These are phyloP conservation scores for Meganola albula DNA, from an alignment of 2,888 invertebrate genomes.

Conservation along the genomic window DNA sequence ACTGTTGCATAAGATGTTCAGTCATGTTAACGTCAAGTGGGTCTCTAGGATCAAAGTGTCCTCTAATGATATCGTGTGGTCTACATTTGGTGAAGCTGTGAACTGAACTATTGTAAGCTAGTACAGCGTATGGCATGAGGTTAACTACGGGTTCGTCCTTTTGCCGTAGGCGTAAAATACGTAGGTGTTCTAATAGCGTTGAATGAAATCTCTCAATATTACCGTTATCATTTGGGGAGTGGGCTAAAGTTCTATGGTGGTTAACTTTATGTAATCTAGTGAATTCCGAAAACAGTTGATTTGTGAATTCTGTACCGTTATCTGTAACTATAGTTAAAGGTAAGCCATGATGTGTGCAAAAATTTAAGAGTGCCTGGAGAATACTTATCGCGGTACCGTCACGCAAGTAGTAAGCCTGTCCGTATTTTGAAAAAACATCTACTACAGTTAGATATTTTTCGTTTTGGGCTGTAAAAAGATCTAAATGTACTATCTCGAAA, in stretches of 20 bases:
- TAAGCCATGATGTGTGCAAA: no score
- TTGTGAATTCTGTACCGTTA: background rate
- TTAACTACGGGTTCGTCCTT: constrained; percentile 7
- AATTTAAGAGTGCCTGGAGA: background rate
- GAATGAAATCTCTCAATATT: constrained; percentile 14
- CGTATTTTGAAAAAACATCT: no score
- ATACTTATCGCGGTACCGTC: constrained; percentile 3
- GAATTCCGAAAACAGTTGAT: constrained; percentile 16
- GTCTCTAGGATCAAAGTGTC: constrained; percentile 23
- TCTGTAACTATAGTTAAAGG: background rate
- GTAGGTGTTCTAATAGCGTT: constrained; percentile 15
- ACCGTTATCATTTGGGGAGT: constrained; percentile 12
- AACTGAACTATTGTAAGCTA: constrained; percentile 24
- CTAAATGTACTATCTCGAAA: background rate
- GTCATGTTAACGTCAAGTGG: constrained; percentile 16
- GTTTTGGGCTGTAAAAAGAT: constrained; percentile 8
- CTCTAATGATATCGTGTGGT: constrained; percentile 25
- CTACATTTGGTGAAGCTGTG: no score
- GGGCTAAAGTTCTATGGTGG: constrained; percentile 11
- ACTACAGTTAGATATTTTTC: constrained; percentile 10
- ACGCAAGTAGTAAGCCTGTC: constrained; percentile 8
- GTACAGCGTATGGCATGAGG: constrained; percentile 15
- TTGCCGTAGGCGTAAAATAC: constrained; percentile 10
- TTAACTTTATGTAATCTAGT: constrained; percentile 11
- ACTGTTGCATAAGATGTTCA: constrained; percentile 17